A percentile compares a stretch with the other conserved stretches of the same genome.
Conservation (phyloP, 35 echinoderm and acorn worm genomes). For the Heliocidaris erythrogramma region DNA sequence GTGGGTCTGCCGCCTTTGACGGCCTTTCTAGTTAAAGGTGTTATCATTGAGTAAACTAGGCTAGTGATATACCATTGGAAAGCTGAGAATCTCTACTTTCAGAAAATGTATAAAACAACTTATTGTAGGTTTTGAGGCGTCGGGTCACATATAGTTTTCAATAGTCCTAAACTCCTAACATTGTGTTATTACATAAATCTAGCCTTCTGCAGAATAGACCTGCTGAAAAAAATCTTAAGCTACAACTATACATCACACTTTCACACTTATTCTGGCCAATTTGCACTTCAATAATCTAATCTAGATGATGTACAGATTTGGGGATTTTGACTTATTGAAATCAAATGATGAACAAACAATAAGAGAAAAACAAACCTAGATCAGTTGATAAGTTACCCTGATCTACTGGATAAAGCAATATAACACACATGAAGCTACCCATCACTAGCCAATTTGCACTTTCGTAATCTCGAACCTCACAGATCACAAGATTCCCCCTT, state of each 20-base stretch:
- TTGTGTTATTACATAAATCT: too few species aligned
- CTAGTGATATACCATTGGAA: too few species aligned
- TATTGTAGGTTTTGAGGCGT: too few species aligned
- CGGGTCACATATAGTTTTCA: too few species aligned
- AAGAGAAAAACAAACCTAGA: neutral
- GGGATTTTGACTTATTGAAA: neutral
- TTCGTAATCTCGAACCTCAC: neutral
- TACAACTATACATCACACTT: neutral
- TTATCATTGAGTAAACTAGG: too few species aligned
- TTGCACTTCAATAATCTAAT: neutral
- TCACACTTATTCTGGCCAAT: neutral
- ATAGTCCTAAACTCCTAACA: too few species aligned
- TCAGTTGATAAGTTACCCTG: neutral
- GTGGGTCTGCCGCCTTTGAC: too few species aligned
- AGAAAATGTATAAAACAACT: too few species aligned
- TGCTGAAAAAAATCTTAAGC: too few species aligned
- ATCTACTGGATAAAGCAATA: neutral
- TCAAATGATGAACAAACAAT: neutral
- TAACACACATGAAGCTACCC: neutral
- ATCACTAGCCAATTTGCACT: neutral
- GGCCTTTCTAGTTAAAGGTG: too few species aligned
- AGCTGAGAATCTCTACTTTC: too few species aligned
- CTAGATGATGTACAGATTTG: neutral
- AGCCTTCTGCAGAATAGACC: too few species aligned
- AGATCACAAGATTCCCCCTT: neutral